Conservation (phyloP, 37 sponge, comb jelly and placozoan species). For the Geodia barretti region DNA sequence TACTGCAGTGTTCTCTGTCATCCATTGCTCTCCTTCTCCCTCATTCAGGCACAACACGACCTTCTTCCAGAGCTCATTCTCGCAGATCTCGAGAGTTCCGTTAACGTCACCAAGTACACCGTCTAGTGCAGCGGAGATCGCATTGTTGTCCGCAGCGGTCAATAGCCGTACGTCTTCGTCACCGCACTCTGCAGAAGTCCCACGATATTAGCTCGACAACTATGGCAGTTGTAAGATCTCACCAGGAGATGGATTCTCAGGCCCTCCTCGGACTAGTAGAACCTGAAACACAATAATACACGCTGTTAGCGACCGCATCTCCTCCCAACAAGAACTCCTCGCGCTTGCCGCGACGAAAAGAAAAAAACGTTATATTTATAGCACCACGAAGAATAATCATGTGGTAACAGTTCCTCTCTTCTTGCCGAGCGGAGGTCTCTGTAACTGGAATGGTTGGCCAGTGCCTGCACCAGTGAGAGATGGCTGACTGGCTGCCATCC, state of each 20-base stretch:
- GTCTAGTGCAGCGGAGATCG: no score
- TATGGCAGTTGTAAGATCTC: background rate
- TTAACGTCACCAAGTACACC: background rate
- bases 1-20: background rate
- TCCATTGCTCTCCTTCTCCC: background rate
- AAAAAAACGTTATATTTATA: background rate
- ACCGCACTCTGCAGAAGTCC: background rate
- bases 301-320: background rate
- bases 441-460: background rate
- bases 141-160: background rate
- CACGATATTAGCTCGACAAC: background rate
- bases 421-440: constrained; percentile 10
- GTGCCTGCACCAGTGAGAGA: background rate
- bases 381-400: background rate
- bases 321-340: background rate
- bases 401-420: background rate
- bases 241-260: no score
- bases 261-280: background rate
- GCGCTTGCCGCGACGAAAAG: background rate
- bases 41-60: background rate
- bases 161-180: background rate
- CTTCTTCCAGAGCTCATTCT: background rate
- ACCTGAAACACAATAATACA: background rate
- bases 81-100: background rate
- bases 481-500: background rate